Conservation (phyloP, 2,797 vertebrate genomes). For the Ispidina picta region DNA sequence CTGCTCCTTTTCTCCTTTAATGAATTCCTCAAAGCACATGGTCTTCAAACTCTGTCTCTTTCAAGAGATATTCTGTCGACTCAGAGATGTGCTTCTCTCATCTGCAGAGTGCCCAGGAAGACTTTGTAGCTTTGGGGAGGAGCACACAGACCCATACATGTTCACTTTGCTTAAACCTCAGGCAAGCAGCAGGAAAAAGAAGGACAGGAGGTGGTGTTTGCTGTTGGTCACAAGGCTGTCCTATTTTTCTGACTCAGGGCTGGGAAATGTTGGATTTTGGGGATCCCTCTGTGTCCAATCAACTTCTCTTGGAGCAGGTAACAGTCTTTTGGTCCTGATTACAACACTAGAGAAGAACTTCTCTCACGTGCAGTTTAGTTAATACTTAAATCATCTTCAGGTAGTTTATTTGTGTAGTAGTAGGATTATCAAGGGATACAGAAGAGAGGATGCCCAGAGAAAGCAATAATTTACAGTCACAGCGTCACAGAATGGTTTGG, state of each 20-base stretch:
- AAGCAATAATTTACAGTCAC: background rate
- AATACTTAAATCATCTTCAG: background rate
- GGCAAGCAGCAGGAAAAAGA: background rate
- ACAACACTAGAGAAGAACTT: background rate
- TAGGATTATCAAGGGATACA: background rate
- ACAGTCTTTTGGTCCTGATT: background rate
- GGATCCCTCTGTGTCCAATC: background rate
- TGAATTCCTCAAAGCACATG: conserved; percentile 10
- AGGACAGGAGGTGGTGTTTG: background rate
- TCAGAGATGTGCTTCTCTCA: background rate
- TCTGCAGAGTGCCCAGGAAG: background rate
- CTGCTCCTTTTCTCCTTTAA: background rate
- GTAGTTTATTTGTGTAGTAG: background rate
- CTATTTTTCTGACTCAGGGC: background rate
- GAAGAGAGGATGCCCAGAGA: background rate
- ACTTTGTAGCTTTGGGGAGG: background rate
- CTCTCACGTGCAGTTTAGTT: background rate
- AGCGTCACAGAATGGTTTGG: too few species aligned
- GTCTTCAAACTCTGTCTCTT: background rate
- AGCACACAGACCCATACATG: background rate
- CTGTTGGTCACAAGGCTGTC: background rate
- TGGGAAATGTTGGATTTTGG: background rate
- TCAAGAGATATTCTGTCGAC: background rate
- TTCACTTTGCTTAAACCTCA: background rate
- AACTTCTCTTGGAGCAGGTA: background rate